A percentile compares a stretch with the other conserved stretches of the same genome.
Evolutionary conservation across 2,888 invertebrate genomes (phyloP).

Genomic region (Melitaea athalia): DNA sequence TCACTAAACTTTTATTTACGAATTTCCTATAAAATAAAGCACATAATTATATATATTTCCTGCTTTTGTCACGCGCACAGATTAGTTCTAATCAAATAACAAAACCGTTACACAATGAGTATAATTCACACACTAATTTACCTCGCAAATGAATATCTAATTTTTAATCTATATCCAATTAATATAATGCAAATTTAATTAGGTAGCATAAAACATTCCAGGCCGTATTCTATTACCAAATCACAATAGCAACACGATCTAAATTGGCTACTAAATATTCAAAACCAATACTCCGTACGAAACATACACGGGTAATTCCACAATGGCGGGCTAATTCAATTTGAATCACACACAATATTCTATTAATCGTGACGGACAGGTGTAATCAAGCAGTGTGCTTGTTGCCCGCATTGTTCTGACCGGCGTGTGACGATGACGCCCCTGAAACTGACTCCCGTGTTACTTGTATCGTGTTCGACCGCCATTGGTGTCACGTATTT

Average conservation of each 20-base stretch:
- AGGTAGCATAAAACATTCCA: constrained; percentile 36
- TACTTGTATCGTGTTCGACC: constrained; percentile 30
- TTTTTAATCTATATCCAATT: constrained; percentile 35
- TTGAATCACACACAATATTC: constrained; percentile 79
- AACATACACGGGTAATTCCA: constrained; percentile 71
- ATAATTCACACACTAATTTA: constrained; percentile 14
- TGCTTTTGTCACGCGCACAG: background rate
- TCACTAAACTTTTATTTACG: background rate
- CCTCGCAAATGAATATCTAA: constrained; percentile 43
- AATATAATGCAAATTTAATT: constrained; percentile 38
- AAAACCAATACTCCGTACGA: constrained; percentile 69
- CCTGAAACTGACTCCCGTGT: constrained; percentile 45
- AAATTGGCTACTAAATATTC: constrained; percentile 79
- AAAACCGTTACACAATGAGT: constrained; percentile 13
- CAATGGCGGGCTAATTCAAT: constrained; percentile 77
- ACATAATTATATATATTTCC: background rate
- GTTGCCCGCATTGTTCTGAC: constrained; percentile 52
- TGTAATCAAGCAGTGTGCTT: constrained; percentile 72
- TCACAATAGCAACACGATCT: constrained; percentile 60
- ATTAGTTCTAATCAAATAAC: constrained; percentile 17
- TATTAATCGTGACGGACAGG: constrained; percentile 80
- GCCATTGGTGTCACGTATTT: background rate
- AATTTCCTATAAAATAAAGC: background rate
- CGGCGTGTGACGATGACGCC: constrained; percentile 50
- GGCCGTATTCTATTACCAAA: constrained; percentile 47